These are phyloP conservation scores for Agapetus fuscipes DNA, from an alignment of 2,888 invertebrate species.

Conservation along the genomic window DNA sequence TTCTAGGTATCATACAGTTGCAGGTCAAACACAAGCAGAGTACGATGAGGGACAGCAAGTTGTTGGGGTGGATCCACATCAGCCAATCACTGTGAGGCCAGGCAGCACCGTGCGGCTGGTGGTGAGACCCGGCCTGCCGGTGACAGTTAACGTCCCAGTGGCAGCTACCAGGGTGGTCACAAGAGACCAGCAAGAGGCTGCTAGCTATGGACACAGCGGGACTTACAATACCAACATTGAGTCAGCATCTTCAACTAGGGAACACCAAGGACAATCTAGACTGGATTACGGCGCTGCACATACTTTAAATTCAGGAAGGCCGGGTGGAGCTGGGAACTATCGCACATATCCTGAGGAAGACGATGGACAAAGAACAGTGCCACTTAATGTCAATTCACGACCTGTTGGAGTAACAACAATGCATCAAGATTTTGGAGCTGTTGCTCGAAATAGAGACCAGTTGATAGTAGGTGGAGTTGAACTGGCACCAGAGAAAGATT, in stretches of 20 bases:
- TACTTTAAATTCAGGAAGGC: background rate
- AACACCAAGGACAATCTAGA: background rate
- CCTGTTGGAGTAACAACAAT: background rate
- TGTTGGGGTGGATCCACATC: background rate
- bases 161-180: background rate
- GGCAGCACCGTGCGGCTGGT: constrained; percentile 6
- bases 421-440: constrained; percentile 4
- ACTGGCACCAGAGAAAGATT: constrained; percentile 31
- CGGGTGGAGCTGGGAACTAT: constrained; percentile 1
- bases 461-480: constrained; percentile 6
- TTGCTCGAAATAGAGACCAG: constrained; percentile 11
- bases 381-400: background rate
- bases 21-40: background rate
- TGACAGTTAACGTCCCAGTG: constrained; percentile 9
- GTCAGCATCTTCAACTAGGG: background rate
- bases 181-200: background rate
- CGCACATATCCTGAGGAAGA: constrained; percentile 16
- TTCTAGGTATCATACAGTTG: background rate
- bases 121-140: constrained; percentile 7
- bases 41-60: background rate
- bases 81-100: constrained; percentile 4
- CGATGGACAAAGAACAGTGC: constrained; percentile 8
- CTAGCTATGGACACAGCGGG: background rate
- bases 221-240: background rate
- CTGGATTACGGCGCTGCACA: background rate